Percentiles rank a stretch among this genome's conserved stretches.
Evolutionary conservation across 2,797 vertebrate species (phyloP).

Genomic region (Scleropages formosus): DNA sequence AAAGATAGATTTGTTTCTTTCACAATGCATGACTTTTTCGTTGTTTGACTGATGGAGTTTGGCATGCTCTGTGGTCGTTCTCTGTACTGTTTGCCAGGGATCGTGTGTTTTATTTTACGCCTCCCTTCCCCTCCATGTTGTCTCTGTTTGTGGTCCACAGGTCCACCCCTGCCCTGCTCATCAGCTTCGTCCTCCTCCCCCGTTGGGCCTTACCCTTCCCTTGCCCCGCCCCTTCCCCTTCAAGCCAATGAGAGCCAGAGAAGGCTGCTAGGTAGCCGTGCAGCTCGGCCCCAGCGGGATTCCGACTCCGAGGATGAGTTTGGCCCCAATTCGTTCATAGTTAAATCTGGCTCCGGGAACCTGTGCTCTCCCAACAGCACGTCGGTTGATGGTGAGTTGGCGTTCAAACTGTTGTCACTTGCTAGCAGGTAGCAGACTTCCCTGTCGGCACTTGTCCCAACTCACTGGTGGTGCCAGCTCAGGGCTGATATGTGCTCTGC

Average conservation of each 20-base stretch:
- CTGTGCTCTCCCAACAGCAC: slow-evolving; percentile 71
- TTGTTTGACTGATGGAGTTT: slow-evolving; percentile 25
- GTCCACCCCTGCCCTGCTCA: slow-evolving; percentile 91
- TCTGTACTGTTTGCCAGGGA: slow-evolving; percentile 40
- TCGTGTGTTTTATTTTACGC: slow-evolving; percentile 66
- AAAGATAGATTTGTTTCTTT: slow-evolving; percentile 14
- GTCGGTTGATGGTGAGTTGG: slow-evolving; percentile 86
- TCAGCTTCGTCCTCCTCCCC: slow-evolving; percentile 89
- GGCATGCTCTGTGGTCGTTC: slow-evolving; percentile 52
- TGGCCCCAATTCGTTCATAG: slow-evolving; percentile 95
- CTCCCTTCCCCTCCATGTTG: slow-evolving; percentile 64
- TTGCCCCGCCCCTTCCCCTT: slow-evolving; percentile 85
- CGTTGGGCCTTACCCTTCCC: slow-evolving; percentile 86
- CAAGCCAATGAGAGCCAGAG: slow-evolving; percentile 91
- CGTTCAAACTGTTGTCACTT: slow-evolving; percentile 67
- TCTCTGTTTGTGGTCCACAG: slow-evolving; percentile 90
- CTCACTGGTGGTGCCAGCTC: slow-evolving; percentile 55
- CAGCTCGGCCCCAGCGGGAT: slow-evolving; percentile 88
- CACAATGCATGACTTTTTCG: slow-evolving; percentile 49
- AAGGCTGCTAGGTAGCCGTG: slow-evolving; percentile 96
- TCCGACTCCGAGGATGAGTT: slow-evolving; percentile 98
- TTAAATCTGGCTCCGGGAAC: slow-evolving; percentile 92
- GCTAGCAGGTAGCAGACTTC: slow-evolving; percentile 51
- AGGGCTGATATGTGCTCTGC: slow-evolving; percentile 50
- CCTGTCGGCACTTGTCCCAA: slow-evolving; percentile 52